Percentiles rank a stretch among this genome's conserved stretches.
These are phyloP conservation scores for human DNA, from an alignment of 2,113 vertebrate genomes.

Conservation along the genomic window GRCh38 chr11:46135001-46135500, in stretches of 20 bases:
- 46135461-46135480: not conserved
- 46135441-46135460: not conserved
- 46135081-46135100: conserved; percentile 71
- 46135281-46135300: not conserved
- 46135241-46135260: conserved; percentile 21
- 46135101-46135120: conserved; percentile 28
- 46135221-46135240: conserved; percentile 43
- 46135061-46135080: conserved; percentile 74
- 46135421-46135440: not conserved
- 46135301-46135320: not conserved
- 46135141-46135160: conserved; percentile 56
- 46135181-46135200: not conserved
- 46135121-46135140: conserved; percentile 44
- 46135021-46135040: conserved; percentile 76
- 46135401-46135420: not conserved
- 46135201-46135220: conserved; percentile 32
- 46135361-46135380: not conserved
- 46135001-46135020: conserved; percentile 69
- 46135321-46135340: not conserved
- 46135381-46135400: not conserved
- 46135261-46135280: not conserved
- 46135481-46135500: not conserved
- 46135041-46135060: conserved; percentile 82
- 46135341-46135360: not conserved
- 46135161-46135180: not conserved